Conservation (phyloP, 2,113 vertebrate genomes). For the Colistium nudipinnis region DNA sequence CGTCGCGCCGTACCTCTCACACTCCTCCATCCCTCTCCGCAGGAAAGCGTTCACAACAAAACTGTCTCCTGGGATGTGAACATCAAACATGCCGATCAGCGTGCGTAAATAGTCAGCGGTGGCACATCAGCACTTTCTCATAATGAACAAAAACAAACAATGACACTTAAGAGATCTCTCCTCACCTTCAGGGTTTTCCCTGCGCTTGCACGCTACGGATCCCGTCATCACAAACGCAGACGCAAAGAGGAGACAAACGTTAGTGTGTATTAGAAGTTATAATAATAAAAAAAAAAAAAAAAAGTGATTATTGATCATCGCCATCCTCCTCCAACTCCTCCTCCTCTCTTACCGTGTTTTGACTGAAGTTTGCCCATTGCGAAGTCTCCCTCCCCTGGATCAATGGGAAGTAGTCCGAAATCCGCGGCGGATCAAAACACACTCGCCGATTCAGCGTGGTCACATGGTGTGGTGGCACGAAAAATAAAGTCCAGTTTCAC, state of each 20-base stretch:
- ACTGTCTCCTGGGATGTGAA: conserved; percentile 78
- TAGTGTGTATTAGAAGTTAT: conserved; percentile 11
- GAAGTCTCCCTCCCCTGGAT: conserved; percentile 44
- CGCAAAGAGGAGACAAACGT: conserved; percentile 41
- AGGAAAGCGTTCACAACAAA: conserved; percentile 84
- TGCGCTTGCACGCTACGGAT: conserved; percentile 80
- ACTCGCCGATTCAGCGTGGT: conserved; percentile 59
- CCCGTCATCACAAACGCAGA: conserved; percentile 8
- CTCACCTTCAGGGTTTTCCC: conserved; percentile 86
- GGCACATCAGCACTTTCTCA: no score
- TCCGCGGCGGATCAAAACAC: conserved; percentile 50
- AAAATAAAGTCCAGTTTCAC: conserved; percentile 65
- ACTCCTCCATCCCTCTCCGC: conserved; percentile 81
- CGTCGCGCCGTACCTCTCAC: conserved; percentile 72
- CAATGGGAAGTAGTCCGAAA: conserved; percentile 55
- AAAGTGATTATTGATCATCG: not conserved
- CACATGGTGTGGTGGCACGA: conserved; percentile 73
- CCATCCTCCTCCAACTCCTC: not conserved
- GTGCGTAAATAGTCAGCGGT: no score
- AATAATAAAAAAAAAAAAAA: not conserved
- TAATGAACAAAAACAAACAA: no score
- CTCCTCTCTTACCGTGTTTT: conserved; percentile 80
- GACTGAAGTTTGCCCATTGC: conserved; percentile 85
- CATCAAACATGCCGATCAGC: conserved; percentile 18
- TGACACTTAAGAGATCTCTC: no score